Conservation (phyloP, 2,113 vertebrate species). For the Sardina pilchardus region DNA sequence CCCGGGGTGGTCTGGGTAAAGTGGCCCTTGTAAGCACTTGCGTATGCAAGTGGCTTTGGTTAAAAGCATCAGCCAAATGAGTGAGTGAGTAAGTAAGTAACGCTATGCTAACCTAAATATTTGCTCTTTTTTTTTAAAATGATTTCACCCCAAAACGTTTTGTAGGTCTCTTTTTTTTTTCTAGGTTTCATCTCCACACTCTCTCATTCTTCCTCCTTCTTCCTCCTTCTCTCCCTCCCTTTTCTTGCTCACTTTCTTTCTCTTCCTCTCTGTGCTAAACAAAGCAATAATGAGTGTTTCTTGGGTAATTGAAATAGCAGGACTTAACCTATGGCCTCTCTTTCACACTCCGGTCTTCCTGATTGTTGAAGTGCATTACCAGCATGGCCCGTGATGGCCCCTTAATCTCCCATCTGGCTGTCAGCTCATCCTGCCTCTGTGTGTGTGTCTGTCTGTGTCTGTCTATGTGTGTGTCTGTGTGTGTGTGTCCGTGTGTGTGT, state of each 20-base stretch:
- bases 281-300: slow-evolving; percentile 23
- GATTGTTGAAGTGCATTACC: slow-evolving; percentile 31
- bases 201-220: too few relatives aligned
- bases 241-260: background rate
- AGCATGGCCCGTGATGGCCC: slow-evolving; percentile 1
- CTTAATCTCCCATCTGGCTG: slow-evolving; percentile 3
- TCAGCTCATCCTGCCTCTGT: background rate
- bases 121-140: too few relatives aligned
- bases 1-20: too few relatives aligned
- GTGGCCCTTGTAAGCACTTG: too few relatives aligned
- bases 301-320: slow-evolving; percentile 33
- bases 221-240: background rate
- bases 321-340: slow-evolving; percentile 42
- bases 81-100: too few relatives aligned
- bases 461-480: background rate
- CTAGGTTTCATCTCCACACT: background rate
- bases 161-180: background rate
- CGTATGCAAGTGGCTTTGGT: too few relatives aligned
- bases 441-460: background rate
- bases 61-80: too few relatives aligned
- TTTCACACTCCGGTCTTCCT: slow-evolving; percentile 34
- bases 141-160: too few relatives aligned
- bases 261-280: background rate
- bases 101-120: too few relatives aligned
- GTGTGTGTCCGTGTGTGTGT: slow-evolving; percentile 22